Conservation (phyloP, 2,113 vertebrate species). For the Lucifuga dentata region DNA sequence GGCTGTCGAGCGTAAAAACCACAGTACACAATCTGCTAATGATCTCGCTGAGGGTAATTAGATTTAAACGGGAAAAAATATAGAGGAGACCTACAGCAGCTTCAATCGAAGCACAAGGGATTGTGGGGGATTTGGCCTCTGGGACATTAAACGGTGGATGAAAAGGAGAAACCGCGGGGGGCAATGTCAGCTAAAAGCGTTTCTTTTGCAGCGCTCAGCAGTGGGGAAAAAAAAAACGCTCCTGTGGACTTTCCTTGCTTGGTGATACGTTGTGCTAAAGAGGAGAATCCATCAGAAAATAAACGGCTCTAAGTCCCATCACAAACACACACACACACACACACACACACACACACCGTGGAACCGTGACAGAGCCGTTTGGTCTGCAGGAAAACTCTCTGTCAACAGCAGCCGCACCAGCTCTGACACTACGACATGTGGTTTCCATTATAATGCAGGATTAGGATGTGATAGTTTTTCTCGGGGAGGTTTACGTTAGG, state of each 20-base stretch:
- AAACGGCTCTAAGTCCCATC: slow-evolving; percentile 21
- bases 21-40: slow-evolving; percentile 26
- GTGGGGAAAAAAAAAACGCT: no score
- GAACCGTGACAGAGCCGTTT: slow-evolving; percentile 2
- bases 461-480: not conserved
- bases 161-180: no score
- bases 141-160: no score
- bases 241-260: not conserved
- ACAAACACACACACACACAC: slow-evolving; percentile 40
- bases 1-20: slow-evolving; percentile 19
- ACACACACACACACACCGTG: no score
- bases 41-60: slow-evolving; percentile 25
- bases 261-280: slow-evolving; percentile 14
- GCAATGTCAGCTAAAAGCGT: no score
- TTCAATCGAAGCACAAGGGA: no score
- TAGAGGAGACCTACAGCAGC: slow-evolving; percentile 28
- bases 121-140: no score
- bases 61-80: slow-evolving; percentile 30
- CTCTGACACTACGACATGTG: slow-evolving; percentile 15
- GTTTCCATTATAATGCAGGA: slow-evolving; percentile 18
- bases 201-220: no score
- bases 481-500: not conserved
- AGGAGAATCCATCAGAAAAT: slow-evolving; percentile 25
- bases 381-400: slow-evolving; percentile 8
- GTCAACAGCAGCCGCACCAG: no score